Conservation (phyloP, 2,888 invertebrate species). For the Octonoba sinensis region DNA sequence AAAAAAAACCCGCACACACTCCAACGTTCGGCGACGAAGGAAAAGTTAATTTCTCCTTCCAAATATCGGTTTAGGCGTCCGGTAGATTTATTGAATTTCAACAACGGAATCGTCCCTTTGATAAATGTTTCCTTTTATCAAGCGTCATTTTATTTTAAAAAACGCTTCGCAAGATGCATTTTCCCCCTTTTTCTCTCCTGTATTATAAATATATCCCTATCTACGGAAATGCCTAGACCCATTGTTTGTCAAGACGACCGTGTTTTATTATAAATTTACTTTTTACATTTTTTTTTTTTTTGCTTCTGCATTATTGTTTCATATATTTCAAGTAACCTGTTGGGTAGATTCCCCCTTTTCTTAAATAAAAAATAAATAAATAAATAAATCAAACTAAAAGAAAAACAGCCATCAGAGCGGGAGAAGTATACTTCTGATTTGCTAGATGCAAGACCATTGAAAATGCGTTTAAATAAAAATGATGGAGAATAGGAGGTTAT, state of each 20-base stretch:
- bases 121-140: conserved; percentile 45
- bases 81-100: conserved; percentile 58
- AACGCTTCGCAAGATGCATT: conserved; percentile 8
- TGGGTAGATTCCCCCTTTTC: too few species aligned
- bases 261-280: conserved; percentile 50
- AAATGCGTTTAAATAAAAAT: too few species aligned
- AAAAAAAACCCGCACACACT: conserved; percentile 17
- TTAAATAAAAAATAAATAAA: too few species aligned
- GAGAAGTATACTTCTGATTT: too few species aligned
- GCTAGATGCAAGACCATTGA: too few species aligned
- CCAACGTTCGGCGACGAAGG: neutral
- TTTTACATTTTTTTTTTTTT: conserved; percentile 9
- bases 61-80: conserved; percentile 57
- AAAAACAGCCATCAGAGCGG: too few species aligned
- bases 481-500: too few species aligned
- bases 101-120: conserved; percentile 42
- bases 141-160: conserved; percentile 29
- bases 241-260: conserved; percentile 59
- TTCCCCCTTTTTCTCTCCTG: neutral
- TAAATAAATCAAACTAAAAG: too few species aligned
- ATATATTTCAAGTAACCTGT: too few species aligned
- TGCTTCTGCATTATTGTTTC: neutral
- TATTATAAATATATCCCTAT: conserved; percentile 20
- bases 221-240: conserved; percentile 12
- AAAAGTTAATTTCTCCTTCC: conserved; percentile 48